These are phyloP conservation scores for Temnothorax longispinosus DNA, from an alignment of 1,140 invertebrate species.

Conservation along the genomic window DNA sequence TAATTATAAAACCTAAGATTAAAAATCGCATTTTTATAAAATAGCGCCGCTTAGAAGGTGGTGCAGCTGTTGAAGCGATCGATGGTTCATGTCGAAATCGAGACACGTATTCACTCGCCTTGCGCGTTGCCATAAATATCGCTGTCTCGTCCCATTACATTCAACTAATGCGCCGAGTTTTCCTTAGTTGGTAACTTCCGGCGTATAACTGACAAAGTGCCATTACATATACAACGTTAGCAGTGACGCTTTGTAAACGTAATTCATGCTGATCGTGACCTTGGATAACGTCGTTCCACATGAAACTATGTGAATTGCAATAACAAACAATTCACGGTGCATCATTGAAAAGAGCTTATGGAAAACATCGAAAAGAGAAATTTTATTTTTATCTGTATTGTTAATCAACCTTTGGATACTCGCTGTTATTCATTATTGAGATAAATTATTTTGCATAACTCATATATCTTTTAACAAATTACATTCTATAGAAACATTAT, in stretches of 20 bases:
- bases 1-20: too few relatives aligned
- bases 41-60: not conserved
- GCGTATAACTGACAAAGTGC: conserved; percentile 62
- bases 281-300: conserved; percentile 62
- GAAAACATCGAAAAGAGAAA: not conserved
- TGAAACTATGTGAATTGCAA: not conserved
- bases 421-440: not conserved
- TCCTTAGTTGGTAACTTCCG: conserved; percentile 79
- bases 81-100: conserved; percentile 61
- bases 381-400: not conserved
- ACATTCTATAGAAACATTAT: not conserved
- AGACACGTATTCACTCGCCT: conserved; percentile 66
- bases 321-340: conserved; percentile 14
- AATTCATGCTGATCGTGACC: conserved; percentile 71
- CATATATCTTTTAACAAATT: not conserved
- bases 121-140: conserved; percentile 71
- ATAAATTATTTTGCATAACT: not conserved
- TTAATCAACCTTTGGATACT: not conserved
- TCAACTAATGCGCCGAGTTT: conserved; percentile 73
- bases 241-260: conserved; percentile 67
- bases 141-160: conserved; percentile 72
- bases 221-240: conserved; percentile 55
- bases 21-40: not conserved
- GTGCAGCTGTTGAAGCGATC: conserved; percentile 9
- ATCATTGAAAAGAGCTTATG: conserved; percentile 2